Conservation (phyloP, 2,797 vertebrate species). For the Hapalemur alaotrensis region DNA sequence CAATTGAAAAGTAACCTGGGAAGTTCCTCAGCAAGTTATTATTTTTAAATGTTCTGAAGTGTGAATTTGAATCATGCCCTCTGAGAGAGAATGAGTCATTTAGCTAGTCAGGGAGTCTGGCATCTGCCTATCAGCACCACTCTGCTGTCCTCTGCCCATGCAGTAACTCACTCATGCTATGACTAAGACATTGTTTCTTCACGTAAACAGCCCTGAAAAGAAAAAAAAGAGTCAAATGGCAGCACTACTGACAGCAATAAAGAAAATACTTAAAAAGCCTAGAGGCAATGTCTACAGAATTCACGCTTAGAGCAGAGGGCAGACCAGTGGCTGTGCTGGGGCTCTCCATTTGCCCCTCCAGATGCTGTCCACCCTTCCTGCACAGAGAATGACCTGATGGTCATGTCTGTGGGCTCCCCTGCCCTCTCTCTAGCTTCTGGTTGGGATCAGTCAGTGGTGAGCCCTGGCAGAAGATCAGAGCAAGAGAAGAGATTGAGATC, state of each 20-base stretch:
- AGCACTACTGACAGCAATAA: background rate
- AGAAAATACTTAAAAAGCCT: conserved; percentile 22
- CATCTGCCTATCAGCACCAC: background rate
- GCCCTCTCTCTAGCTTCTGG: background rate
- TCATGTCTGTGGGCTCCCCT: background rate
- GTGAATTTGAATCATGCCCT: conserved; percentile 18
- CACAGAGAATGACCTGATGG: background rate
- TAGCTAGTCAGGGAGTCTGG: background rate
- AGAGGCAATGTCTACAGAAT: background rate
- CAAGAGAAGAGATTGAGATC: background rate
- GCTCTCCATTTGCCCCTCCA: background rate
- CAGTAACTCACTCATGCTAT: background rate
- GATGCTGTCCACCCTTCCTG: background rate
- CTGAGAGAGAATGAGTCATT: conserved; percentile 57
- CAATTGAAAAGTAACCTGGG: background rate
- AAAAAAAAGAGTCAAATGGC: background rate
- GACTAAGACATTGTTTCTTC: conserved; percentile 59
- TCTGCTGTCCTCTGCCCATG: background rate
- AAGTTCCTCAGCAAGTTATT: conserved; percentile 32
- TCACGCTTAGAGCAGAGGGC: background rate
- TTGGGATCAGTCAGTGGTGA: background rate
- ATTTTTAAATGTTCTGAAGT: background rate
- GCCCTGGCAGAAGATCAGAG: background rate
- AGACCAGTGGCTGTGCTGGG: fast-evolving
- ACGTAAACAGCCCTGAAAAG: conserved; percentile 8